phyloP scores from a whole-genome alignment of 64 coral and sea anemone genomes.

The Porites australiensis region DNA sequence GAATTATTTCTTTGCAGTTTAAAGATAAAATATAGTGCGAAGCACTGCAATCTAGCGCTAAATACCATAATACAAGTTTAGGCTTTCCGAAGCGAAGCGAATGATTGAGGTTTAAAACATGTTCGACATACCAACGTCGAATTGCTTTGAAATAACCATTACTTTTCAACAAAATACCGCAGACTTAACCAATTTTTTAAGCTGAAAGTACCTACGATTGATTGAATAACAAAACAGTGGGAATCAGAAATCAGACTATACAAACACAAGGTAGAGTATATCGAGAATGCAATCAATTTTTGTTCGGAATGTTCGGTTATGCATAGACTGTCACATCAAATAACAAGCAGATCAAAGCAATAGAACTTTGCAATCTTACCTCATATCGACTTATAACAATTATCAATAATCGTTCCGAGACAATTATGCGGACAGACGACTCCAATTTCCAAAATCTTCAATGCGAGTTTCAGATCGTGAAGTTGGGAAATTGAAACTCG shows the following conservation, averaged over 20 bases:
- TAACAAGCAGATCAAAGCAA: constrained; percentile 5
- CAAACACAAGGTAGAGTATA: not conserved
- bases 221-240: not conserved
- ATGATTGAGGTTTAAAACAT: not conserved
- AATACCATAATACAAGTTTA: not conserved
- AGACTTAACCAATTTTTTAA: not conserved
- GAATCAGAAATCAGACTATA: constrained; percentile 4
- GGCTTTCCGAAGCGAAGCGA: not conserved
- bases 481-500: constrained; percentile 10
- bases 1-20: constrained; percentile 10
- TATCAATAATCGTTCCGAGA: not conserved
- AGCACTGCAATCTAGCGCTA: not conserved
- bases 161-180: not conserved
- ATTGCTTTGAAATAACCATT: not conserved
- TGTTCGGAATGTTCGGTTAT: not conserved
- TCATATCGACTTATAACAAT: constrained; percentile 11
- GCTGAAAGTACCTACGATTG: not conserved
- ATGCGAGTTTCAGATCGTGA: not conserved
- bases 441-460: not conserved
- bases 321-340: constrained; percentile 14
- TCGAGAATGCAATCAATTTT: not conserved
- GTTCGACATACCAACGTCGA: constrained; percentile 25
- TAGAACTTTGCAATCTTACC: constrained; percentile 10
- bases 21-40: not conserved
- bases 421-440: constrained; percentile 10